Conservation (phyloP, 2,113 vertebrate species). For the Macaca nemestrina region DNA sequence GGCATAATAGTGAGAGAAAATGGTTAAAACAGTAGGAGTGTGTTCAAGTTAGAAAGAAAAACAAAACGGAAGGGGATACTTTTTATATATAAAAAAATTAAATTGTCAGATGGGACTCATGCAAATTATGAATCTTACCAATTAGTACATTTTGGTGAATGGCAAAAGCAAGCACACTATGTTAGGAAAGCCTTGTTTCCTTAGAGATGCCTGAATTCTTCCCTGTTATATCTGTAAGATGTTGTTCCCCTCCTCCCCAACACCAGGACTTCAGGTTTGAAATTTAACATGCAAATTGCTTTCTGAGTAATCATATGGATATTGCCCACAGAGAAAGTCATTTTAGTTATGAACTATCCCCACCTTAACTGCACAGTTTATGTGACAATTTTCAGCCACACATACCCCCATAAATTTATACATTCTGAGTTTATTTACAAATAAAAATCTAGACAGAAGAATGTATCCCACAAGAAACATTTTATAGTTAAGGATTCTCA, state of each 20-base stretch:
- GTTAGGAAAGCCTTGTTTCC: background rate
- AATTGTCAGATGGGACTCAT: background rate
- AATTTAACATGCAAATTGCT: background rate
- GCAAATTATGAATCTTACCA: background rate
- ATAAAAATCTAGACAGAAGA: background rate
- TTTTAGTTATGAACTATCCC: background rate
- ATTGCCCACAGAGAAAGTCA: background rate
- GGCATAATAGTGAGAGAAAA: background rate
- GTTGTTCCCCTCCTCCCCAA: background rate
- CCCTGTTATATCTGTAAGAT: background rate
- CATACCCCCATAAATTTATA: background rate
- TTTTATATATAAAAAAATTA: background rate
- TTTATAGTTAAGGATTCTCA: background rate
- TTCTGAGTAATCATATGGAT: background rate
- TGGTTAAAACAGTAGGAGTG: background rate
- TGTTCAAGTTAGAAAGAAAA: background rate
- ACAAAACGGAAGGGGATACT: background rate
- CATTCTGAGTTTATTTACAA: background rate
- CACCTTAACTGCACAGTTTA: background rate
- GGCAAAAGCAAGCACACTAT: background rate
- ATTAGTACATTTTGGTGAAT: background rate
- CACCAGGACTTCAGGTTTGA: background rate
- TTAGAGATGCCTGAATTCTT: background rate
- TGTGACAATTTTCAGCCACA: background rate
- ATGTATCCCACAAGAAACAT: background rate